Evolutionary conservation across 2,888 invertebrate genomes (phyloP), one percentile per base, ranked within the genome.

Genomic region (Mimas tiliae): DNA sequence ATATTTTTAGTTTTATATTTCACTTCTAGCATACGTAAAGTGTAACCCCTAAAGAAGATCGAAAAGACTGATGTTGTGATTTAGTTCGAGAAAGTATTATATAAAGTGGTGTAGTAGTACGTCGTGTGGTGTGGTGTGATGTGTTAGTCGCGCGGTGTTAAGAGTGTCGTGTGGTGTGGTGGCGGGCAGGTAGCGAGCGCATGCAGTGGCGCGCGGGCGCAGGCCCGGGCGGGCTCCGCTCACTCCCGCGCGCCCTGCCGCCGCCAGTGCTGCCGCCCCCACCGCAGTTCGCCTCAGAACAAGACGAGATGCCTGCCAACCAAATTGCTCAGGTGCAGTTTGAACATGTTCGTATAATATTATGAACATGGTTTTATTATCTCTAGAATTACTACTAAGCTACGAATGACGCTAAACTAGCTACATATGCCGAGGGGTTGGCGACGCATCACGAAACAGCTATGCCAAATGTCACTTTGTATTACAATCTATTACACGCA

Each of bases 131-230:
- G 42, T 21, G 19, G 53, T 67, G 55, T 45, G 27, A 66, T 66
- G 66, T 62, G 45, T 62, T 52, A 58, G 34, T 38, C 55, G 47
- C 77, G 76, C 79, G 74, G 73, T 73, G 50, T 19, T 19, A 3
- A 19, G 9, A 67, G 79, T 71, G 64, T 72, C 73, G 74, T 71
- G 80, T 73, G 79, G 78, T 77, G 83, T 85, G 82, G 85, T 81
- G 81, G 86, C 81, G 86, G 82, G 80, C 73, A 80, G 87, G 84
- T 87, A 87, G 89, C 84, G 79, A 79, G 84, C 90, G 91, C 87
- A 92, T 93, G 91, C 90, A 87, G 88, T 92, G 88, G 91, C 92
- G 93, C 89, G 91, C 91, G 90, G 91, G 88, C 81, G 88, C 88
- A 76, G 84, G 88, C 87, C 87, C 90, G 89, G 87, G 89, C 86